Evolutionary conservation across 2,797 vertebrate genomes (phyloP), one percentile per base, ranked within the genome.

Genomic region (Oophaga sylvatica): DNA sequence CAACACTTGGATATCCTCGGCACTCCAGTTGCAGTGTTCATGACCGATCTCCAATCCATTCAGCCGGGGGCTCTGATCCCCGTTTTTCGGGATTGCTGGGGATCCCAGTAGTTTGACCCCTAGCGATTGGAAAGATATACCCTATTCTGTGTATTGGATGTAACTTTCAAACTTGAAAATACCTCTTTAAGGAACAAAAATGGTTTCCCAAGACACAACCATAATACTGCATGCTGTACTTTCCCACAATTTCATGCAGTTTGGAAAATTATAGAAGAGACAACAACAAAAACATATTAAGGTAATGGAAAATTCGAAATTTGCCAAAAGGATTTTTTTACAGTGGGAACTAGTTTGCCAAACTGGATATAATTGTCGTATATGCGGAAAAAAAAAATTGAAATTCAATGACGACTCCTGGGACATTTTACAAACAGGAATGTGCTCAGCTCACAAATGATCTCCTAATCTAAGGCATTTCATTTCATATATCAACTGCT

Each of bases 401-500:
- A 35, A 80, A 60, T 10, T 10, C 29, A 20, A 12, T 11, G 6
- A 73, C 2, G 57, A 20, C 82, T 26, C 56, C 41, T 15, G 82
- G 41, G 82, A 57, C 68, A 16, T 71, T 70, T 53, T n/a, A 48
- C n/a, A 1, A 56, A 10, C 41, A 29, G 4, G 68, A 83, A 53
- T 31, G 81, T 31, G 59, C 7, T 59, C 26, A 35, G n/a, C n/a
- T 19, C 48, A 71, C 53, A 83, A 83, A 59, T 83, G 65, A 82
- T 82, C 80, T 20, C 8, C 15, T 29, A 45, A 82, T 3, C n/a
- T 29, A n/a, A 70, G 80, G 20, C 62, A 81, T 81, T 81, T 26
- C 80, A 81, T 81, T 81, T 26, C 80, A 81, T 81, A 81, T 17
- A 81, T 82, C 63, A 68, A 19, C 48, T 53, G 63, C 63, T 82